phyloP scores from a whole-genome alignment of 1,140 invertebrate species.

The Apis mellifera region DNA sequence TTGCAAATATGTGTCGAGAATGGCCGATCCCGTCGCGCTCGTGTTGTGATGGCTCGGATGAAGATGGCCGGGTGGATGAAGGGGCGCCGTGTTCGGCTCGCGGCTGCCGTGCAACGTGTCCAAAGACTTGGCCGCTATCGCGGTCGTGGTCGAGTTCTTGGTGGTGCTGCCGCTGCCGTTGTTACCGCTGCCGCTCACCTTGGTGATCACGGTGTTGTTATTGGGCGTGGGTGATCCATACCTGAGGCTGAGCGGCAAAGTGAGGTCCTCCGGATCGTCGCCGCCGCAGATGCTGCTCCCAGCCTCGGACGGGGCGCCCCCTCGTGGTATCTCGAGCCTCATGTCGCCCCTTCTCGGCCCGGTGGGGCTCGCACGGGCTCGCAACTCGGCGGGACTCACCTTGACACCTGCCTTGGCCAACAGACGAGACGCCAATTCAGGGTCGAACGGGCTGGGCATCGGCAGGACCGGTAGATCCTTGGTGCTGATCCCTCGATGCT shows the following conservation, averaged over 20 bases:
- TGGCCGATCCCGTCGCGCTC: slow-evolving; percentile 86
- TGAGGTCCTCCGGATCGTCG: slow-evolving; percentile 91
- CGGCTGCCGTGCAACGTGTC: slow-evolving; percentile 81
- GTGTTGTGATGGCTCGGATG: slow-evolving; percentile 75
- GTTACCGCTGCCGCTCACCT: slow-evolving; percentile 59
- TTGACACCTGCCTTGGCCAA: slow-evolving; percentile 93
- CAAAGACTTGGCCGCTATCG: slow-evolving; percentile 83
- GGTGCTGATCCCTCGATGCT: slow-evolving; percentile 94
- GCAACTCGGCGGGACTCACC: slow-evolving; percentile 90
- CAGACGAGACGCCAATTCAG: slow-evolving; percentile 90
- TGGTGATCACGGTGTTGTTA: slow-evolving; percentile 79
- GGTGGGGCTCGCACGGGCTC: slow-evolving; percentile 91
- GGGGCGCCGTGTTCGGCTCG: slow-evolving; percentile 80
- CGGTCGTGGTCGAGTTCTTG: slow-evolving; percentile 60
- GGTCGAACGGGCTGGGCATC: slow-evolving; percentile 95
- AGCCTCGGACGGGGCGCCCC: slow-evolving; percentile 84
- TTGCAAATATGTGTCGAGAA: slow-evolving; percentile 92
- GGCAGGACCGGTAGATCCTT: slow-evolving; percentile 94
- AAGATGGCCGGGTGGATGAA: slow-evolving; percentile 63
- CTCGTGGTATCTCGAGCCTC: slow-evolving; percentile 86
- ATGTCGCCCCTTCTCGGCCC: slow-evolving; percentile 89
- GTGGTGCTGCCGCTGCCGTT: slow-evolving; percentile 64
- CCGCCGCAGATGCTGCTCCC: slow-evolving; percentile 87
- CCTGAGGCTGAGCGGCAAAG: slow-evolving; percentile 82
- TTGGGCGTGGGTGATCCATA: slow-evolving; percentile 77